Evolutionary conservation across 2,797 vertebrate genomes (phyloP).

Genomic region (Periophthalmus magnuspinnatus): DNA sequence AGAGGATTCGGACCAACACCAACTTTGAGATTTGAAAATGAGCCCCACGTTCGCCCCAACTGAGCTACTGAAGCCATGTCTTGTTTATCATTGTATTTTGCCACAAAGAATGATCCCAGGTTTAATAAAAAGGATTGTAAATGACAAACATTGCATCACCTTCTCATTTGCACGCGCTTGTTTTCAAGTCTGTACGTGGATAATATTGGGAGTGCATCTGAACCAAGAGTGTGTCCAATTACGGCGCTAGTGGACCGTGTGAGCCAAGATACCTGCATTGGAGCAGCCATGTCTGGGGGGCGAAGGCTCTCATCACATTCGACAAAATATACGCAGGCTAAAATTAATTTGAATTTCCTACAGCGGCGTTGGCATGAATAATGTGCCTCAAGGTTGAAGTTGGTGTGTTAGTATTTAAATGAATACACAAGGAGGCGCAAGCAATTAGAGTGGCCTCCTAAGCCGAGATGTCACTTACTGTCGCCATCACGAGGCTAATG

Average conservation of each 20-base stretch:
- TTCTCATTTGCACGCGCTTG: neutral
- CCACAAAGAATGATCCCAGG: neutral
- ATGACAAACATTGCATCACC: neutral
- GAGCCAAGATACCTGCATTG: conserved; percentile 26
- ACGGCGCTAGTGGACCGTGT: conserved; percentile 14
- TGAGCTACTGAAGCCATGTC: too few species aligned
- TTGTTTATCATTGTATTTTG: too few species aligned
- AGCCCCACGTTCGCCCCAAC: too few species aligned
- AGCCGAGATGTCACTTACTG: neutral
- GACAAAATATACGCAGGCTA: neutral
- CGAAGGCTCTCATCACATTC: conserved; percentile 22
- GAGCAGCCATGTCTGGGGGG: neutral
- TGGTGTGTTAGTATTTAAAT: conserved; percentile 13
- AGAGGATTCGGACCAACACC: too few species aligned
- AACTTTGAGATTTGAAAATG: too few species aligned
- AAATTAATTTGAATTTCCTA: conserved; percentile 7
- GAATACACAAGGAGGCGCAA: conserved; percentile 1
- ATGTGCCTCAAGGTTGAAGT: conserved; percentile 19
- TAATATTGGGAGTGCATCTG: conserved; percentile 37
- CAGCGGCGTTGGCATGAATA: conserved; percentile 8
- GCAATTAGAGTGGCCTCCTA: neutral
- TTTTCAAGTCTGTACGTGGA: conserved; percentile 1
- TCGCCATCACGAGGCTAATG: neutral
- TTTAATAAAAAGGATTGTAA: neutral
- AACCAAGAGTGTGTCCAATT: conserved; percentile 42